Percentiles rank a stretch among this genome's conserved stretches.
These are phyloP conservation scores for Cavia aperea DNA, from an alignment of 2,113 vertebrate species.

Conservation along the genomic window DNA sequence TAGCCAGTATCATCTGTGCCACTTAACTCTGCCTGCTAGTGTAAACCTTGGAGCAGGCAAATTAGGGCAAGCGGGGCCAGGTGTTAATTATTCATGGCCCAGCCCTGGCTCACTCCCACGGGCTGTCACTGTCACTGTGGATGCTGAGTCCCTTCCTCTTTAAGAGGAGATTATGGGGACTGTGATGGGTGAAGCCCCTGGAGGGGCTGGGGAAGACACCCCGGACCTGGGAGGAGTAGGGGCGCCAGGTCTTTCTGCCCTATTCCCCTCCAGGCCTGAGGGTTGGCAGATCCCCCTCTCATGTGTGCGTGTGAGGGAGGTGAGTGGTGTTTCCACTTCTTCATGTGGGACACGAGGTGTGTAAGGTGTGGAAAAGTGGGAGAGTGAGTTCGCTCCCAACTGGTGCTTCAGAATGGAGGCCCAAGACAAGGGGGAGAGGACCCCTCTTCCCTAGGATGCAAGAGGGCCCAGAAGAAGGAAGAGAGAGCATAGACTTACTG, in stretches of 20 bases:
- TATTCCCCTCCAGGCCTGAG: neutral
- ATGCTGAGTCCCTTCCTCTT: neutral
- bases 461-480: neutral
- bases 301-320: neutral
- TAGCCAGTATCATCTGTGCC: conserved; percentile 58
- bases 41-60: conserved; percentile 83
- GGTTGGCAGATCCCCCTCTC: neutral
- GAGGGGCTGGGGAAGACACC: neutral
- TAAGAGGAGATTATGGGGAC: neutral
- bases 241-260: neutral
- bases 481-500: neutral
- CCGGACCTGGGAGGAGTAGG: neutral
- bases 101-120: conserved; percentile 21
- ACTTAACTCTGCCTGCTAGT: conserved; percentile 75
- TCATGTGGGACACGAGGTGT: neutral
- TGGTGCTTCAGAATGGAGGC: conserved; percentile 11
- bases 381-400: neutral
- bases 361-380: neutral
- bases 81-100: conserved; percentile 80
- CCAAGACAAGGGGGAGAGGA: neutral
- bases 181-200: neutral
- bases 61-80: conserved; percentile 73
- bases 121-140: neutral
- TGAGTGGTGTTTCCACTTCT: neutral
- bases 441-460: neutral